Evolutionary conservation across 92 coral and sea anemone species (phyloP).

Genomic region (Porites lobata): DNA sequence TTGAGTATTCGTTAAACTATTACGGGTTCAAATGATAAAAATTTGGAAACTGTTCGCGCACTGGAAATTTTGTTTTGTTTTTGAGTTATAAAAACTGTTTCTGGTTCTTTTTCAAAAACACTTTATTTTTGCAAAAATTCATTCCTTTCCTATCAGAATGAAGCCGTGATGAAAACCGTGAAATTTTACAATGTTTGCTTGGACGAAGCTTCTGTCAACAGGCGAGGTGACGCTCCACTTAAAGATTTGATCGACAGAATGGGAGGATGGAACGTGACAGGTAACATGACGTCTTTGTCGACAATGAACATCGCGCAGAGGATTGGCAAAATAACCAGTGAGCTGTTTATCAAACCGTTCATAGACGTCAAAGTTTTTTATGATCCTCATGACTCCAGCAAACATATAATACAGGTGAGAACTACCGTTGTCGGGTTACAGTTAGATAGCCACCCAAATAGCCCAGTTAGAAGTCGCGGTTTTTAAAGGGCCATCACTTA

Average conservation of each 20-base stretch:
- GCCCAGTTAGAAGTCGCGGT: too few species aligned
- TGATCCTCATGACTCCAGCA: constrained; percentile 64
- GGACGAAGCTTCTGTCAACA: constrained; percentile 29
- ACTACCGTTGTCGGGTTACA: neutral
- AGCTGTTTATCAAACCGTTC: constrained; percentile 41
- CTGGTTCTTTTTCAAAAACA: too few species aligned
- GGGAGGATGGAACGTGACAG: constrained; percentile 66
- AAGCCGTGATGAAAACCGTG: constrained; percentile 61
- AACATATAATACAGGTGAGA: constrained; percentile 49
- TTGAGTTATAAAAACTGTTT: too few species aligned
- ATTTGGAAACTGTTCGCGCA: too few species aligned
- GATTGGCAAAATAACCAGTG: constrained; percentile 45
- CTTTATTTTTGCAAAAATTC: neutral
- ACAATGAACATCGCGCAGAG: constrained; percentile 9
- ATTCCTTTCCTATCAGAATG: constrained; percentile 40
- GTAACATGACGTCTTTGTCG: constrained; percentile 15
- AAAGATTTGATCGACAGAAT: constrained; percentile 33
- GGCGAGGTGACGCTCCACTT: constrained; percentile 36
- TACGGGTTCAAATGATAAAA: too few species aligned
- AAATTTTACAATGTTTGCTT: constrained; percentile 42
- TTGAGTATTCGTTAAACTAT: too few species aligned
- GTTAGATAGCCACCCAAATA: too few species aligned
- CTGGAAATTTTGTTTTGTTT: too few species aligned
- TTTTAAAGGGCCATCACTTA: too few species aligned
- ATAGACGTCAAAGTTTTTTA: constrained; percentile 20